Percentiles rank a stretch among this genome's conserved stretches.
These are phyloP conservation scores for Chloroclysta siterata DNA, from an alignment of 2,888 invertebrate species.

Conservation along the genomic window DNA sequence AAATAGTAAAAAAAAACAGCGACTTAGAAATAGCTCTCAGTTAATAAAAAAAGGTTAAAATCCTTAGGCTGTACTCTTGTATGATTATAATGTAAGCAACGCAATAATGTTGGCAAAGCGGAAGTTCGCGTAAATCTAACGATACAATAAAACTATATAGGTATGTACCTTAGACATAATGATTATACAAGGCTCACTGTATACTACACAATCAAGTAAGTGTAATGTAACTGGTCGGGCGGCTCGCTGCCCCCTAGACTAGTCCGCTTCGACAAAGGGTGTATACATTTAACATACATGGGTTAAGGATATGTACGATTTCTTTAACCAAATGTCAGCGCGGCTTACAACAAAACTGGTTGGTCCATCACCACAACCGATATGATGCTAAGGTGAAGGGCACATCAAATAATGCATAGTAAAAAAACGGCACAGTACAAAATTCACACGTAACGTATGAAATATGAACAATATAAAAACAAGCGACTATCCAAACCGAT, in stretches of 20 bases:
- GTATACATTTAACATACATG: slow-evolving; percentile 64
- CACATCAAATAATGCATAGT: neutral
- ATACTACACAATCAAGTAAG: slow-evolving; percentile 63
- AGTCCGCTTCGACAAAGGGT: slow-evolving; percentile 61
- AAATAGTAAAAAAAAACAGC: slow-evolving; percentile 77
- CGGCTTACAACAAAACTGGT: slow-evolving; percentile 63
- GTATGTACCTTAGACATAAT: slow-evolving; percentile 82
- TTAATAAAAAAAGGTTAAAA: slow-evolving; percentile 82
- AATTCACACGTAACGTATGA: neutral
- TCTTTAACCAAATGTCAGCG: slow-evolving; percentile 64
- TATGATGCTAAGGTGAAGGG: slow-evolving; percentile 53
- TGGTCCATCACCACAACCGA: slow-evolving; percentile 76
- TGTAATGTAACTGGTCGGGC: slow-evolving; percentile 55
- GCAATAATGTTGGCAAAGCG: slow-evolving; percentile 84
- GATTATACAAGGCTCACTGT: slow-evolving; percentile 82
- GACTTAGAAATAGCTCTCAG: slow-evolving; percentile 85
- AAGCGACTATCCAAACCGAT: too few relatives aligned
- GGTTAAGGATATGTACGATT: slow-evolving; percentile 80
- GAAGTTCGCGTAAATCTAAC: slow-evolving; percentile 83
- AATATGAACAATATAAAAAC: neutral
- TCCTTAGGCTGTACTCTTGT: slow-evolving; percentile 84
- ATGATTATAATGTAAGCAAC: slow-evolving; percentile 84
- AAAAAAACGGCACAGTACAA: neutral
- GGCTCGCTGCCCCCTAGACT: slow-evolving; percentile 59
- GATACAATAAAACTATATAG: slow-evolving; percentile 83